Conservation (phyloP, 2,888 invertebrate species). For the Mongoloraphidia duomilia region DNA sequence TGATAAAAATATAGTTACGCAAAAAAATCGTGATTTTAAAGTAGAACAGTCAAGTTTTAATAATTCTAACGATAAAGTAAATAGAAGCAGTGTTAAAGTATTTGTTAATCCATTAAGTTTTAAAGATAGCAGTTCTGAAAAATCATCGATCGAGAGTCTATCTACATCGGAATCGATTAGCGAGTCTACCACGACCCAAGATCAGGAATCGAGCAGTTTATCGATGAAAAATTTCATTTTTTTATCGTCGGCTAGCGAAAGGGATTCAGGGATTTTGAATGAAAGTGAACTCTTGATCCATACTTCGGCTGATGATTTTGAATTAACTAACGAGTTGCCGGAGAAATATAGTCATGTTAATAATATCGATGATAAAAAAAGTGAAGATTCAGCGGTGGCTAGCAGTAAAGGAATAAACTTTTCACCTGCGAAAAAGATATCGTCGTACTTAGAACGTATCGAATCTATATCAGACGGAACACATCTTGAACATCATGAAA, state of each 20-base stretch:
- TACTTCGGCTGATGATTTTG: slow-evolving; percentile 1
- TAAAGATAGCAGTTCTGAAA: slow-evolving; percentile 22
- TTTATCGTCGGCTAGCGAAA: not conserved
- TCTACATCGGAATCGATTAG: slow-evolving; percentile 19
- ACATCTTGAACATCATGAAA: too few relatives aligned
- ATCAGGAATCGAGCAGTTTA: not conserved
- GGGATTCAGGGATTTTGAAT: slow-evolving; percentile 1
- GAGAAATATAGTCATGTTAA: not conserved
- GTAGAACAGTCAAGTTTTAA: slow-evolving; percentile 14
- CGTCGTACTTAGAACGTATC: slow-evolving; percentile 22
- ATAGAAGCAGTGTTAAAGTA: slow-evolving; percentile 26
- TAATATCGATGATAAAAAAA: not conserved
- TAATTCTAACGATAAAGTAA: slow-evolving; percentile 12
- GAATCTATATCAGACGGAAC: slow-evolving; percentile 27
- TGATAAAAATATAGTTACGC: slow-evolving; percentile 25
- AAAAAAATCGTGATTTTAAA: slow-evolving; percentile 29
- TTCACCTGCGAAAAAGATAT: slow-evolving; percentile 4
- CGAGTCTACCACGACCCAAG: slow-evolving; percentile 17
- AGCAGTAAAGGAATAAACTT: not conserved
- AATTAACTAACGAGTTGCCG: slow-evolving; percentile 1
- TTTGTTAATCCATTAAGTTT: slow-evolving; percentile 29
- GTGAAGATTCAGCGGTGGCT: not conserved
- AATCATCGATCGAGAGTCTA: slow-evolving; percentile 26
- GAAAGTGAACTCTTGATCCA: not conserved
- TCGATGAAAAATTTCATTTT: not conserved